A percentile compares a stretch with the other conserved stretches of the same genome.
Evolutionary conservation across 2,113 vertebrate genomes (phyloP).

Genomic region (Sinosuthora webbiana): DNA sequence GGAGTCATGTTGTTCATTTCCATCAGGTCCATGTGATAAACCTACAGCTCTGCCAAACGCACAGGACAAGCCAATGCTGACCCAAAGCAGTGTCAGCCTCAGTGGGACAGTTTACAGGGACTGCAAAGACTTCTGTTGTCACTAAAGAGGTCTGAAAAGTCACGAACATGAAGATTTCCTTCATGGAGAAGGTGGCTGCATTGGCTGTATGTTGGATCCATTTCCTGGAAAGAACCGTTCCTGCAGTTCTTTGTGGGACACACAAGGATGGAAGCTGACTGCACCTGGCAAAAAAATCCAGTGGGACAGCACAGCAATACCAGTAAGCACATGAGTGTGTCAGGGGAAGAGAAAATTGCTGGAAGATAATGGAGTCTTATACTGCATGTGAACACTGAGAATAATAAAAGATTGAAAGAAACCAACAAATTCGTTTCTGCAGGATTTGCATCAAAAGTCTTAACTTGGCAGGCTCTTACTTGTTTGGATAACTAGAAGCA

Average conservation of each 20-base stretch:
- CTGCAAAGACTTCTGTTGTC: neutral
- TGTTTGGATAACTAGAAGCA: neutral
- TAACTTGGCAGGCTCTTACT: neutral
- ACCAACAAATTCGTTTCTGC: neutral
- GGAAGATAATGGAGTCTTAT: neutral
- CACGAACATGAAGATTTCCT: neutral
- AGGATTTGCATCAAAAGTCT: neutral
- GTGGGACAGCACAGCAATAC: neutral
- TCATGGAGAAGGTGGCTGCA: accelerated
- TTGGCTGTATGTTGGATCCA: neutral
- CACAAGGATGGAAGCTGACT: neutral
- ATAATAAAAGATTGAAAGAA: neutral
- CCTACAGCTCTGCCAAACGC: neutral
- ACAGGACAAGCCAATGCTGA: neutral
- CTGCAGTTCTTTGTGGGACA: neutral
- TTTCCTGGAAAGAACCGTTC: neutral
- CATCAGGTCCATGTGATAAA: neutral
- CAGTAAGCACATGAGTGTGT: neutral
- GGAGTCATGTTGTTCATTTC: neutral
- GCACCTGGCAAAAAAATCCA: neutral
- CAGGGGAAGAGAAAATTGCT: neutral
- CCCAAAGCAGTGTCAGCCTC: neutral
- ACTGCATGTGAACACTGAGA: neutral
- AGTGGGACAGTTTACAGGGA: neutral
- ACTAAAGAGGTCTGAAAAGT: neutral